Base-by-base conservation (phyloP, 2,888 invertebrate genomes). In the Alcis repandata region DNA sequence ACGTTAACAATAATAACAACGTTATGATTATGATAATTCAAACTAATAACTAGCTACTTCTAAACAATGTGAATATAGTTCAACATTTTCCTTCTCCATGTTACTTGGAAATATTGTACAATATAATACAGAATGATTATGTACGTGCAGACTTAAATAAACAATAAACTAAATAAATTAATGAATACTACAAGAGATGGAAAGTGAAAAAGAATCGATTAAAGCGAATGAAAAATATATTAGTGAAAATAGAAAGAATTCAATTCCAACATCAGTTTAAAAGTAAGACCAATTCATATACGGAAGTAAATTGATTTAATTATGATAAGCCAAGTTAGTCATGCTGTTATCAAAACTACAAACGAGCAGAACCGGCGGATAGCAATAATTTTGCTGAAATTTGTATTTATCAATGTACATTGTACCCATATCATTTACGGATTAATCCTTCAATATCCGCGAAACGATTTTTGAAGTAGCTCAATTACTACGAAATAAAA, bases 401-500 rank as follows among this genome's bases (percentile, higher is more conserved):
- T 27, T 27, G n/a, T 8, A 17, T 46, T 22, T 22, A 15, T 46
- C n/a, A 3, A n/a, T 11, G 1, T 49, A 49, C n/a, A 27, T 27
- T 13, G n/a, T n/a, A n/a, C n/a, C n/a, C n/a, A n/a, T n/a, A 48
- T 32, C n/a, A 32, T 56, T 41, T 52, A 63, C 38, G n/a, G 59
- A 59, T 59, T 51, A 64, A 54, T 66, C 61, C 57, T 62, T 68
- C 63, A 64, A 59, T 57, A 70, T 71, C 69, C 65, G 69, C 61
- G 48, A 69, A 65, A 62, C 56, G 67, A 67, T 54, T 64, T 59
- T 56, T 40, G 19, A 19, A 53, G 40, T 45, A 27, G 58, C 54
- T 19, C n/a, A 51, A 51, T 51, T 36, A 48, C 40, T 45, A 49
- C 45, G 46, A 58, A 58, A 60, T 68, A 61, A 51, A 45, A 17